A percentile compares a stretch with the other conserved stretches of the same genome.
Conservation (phyloP, 92 coral and sea anemone genomes). For the Epizoanthus stellaris region DNA sequence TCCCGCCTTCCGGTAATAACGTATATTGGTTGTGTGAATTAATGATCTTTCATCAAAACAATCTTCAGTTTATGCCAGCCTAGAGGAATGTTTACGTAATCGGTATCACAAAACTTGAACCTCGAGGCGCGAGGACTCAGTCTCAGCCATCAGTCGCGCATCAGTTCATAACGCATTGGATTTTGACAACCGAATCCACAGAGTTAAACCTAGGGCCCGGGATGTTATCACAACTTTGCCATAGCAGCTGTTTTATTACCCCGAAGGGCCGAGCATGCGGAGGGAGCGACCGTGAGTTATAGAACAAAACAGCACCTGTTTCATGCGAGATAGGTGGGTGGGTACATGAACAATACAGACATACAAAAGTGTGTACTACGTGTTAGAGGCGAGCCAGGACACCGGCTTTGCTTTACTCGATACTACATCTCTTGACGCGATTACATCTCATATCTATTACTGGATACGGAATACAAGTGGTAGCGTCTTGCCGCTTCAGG, state of each 20-base stretch:
- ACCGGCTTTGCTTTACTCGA: neutral
- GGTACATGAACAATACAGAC: slow-evolving; percentile 6
- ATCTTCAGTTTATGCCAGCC: no score
- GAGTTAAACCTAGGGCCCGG: neutral
- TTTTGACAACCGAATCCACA: neutral
- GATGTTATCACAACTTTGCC: neutral
- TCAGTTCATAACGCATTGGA: neutral
- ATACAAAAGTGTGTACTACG: slow-evolving; percentile 18
- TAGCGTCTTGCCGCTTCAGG: neutral
- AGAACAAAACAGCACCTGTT: slow-evolving; percentile 44
- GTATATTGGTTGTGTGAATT: neutral
- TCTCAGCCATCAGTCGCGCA: no score
- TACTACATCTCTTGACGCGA: neutral
- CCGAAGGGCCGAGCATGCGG: neutral
- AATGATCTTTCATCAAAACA: neutral
- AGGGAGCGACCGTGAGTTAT: neutral
- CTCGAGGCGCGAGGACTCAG: no score
- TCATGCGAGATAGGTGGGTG: neutral
- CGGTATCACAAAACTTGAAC: neutral
- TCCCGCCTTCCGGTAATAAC: neutral
- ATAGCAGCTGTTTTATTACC: slow-evolving; percentile 23
- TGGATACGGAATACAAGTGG: neutral
- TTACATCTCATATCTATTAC: no score
- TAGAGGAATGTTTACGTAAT: no score
- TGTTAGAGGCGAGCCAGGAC: neutral